A percentile compares a stretch with the other conserved stretches of the same genome.
phyloP scores from a whole-genome alignment of 2,888 invertebrate species.

The Tetragonula carbonaria region DNA sequence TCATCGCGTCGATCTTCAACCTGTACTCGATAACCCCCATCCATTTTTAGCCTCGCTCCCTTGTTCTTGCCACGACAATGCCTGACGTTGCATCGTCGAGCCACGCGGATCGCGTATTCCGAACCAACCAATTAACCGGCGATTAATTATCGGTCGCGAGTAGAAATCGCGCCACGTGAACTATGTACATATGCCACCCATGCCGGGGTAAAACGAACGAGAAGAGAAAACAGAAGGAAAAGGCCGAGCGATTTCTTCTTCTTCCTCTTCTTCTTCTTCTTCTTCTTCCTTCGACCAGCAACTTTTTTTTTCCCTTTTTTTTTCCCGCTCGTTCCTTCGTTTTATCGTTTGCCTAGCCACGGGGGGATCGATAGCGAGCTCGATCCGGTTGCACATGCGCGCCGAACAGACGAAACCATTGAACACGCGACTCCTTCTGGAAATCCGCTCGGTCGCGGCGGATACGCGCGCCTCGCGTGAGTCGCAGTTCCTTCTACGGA shows the following conservation, averaged over 20 bases:
- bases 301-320: background rate
- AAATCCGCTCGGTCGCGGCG: slow-evolving; percentile 60
- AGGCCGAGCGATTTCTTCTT: background rate
- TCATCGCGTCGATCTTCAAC: slow-evolving; percentile 49
- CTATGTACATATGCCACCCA: too few relatives aligned
- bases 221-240: background rate
- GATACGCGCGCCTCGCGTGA: background rate
- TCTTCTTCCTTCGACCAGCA: too few relatives aligned
- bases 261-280: too few relatives aligned
- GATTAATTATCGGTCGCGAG: slow-evolving; percentile 60
- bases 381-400: slow-evolving; percentile 73
- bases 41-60: background rate
- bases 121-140: slow-evolving; percentile 21
- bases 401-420: slow-evolving; percentile 64
- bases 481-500: background rate
- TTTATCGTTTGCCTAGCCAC: slow-evolving; percentile 26
- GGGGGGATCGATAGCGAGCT: slow-evolving; percentile 68
- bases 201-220: background rate
- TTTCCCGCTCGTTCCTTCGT: background rate
- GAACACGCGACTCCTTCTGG: slow-evolving; percentile 70
- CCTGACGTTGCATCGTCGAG: background rate
- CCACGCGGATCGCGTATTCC: background rate
- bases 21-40: slow-evolving; percentile 15
- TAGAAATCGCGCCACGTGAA: slow-evolving; percentile 10
- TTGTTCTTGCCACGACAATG: background rate